These are phyloP conservation scores for Bugulina stolonifera DNA, from an alignment of 2,888 invertebrate genomes.

Conservation along the genomic window DNA sequence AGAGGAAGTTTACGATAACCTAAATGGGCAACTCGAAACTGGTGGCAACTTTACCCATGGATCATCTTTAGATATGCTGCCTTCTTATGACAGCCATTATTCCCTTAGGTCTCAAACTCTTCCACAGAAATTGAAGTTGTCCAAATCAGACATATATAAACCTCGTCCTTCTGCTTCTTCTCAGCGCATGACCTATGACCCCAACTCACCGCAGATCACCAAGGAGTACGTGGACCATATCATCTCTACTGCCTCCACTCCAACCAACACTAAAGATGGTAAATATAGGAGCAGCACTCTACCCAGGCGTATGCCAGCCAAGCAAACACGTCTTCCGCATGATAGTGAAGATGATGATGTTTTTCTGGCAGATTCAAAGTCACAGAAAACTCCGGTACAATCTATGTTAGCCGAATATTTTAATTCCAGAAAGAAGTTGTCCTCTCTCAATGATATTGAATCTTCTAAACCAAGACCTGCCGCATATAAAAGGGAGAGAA, in stretches of 20 bases:
- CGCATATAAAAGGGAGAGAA: too few relatives aligned
- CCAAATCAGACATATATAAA: background rate
- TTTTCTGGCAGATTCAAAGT: background rate
- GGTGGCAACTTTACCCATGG: background rate
- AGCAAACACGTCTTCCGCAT: background rate
- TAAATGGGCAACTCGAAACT: background rate
- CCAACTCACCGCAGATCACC: background rate
- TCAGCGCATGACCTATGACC: background rate
- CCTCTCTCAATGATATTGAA: conserved; percentile 13
- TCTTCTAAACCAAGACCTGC: too few relatives aligned
- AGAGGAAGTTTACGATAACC: conserved; percentile 7
- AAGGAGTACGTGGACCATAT: background rate
- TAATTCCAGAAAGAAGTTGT: conserved; percentile 6
- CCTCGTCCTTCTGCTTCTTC: background rate
- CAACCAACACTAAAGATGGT: background rate
- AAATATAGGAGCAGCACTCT: background rate
- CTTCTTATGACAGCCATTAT: too few relatives aligned
- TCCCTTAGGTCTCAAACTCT: background rate
- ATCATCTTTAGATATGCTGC: background rate
- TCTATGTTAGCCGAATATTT: conserved; percentile 1
- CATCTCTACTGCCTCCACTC: background rate
- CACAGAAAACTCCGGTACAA: background rate
- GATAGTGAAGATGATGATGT: conserved; percentile 5
- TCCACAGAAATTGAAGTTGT: background rate
- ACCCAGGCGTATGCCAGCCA: background rate